Base-by-base conservation (phyloP, 2,797 vertebrate species). In the Danio jaintianensis region DNA sequence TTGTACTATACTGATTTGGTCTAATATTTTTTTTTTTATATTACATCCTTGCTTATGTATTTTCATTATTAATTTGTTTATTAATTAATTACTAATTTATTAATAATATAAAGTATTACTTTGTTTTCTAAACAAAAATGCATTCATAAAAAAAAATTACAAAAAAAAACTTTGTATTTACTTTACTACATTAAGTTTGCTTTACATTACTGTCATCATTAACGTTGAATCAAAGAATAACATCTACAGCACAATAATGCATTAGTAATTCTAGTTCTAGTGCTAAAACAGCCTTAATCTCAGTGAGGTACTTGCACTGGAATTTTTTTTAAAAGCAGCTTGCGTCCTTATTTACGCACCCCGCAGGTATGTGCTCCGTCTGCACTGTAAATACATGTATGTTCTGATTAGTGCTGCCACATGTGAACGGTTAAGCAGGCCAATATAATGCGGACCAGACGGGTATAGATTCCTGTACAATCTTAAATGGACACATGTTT, bases 401-500 rank as follows among this genome's bases (percentile, higher is more conserved):
- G 82, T 86, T 86, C 84, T 84, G 82, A 85, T 86, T 86, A 86
- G 81, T 22, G 71, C 75, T 52, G 53, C 71, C 85, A 86, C 83
- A 83, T 83, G 87, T 70, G 43, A 85, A 81, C 71, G 72, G 66
- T 84, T 86, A 84, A 82, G 79, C 61, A 59, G 59, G 40, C 47
- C 68, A 47, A 42, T n/a, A 38, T 84, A 89, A 88, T 85, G 67
- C 9, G 29, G 75, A 86, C 85, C 85, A 88, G 78, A 86, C 68
- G 68, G 29, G 15, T 75, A 84, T 68, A 80, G 79, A 82, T 82
- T 86, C 86, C 83, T 78, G 78, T 82, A 67, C 83, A 66, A 83
- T 76, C 79, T 80, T 82, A 85, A 87, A 85, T 83, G 76, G 81
- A 83, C 83, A 86, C 75, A 84, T 85, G 82, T 83, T 83, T 80